A percentile compares a stretch with the other conserved stretches of the same genome.
phyloP scores from a whole-genome alignment of 2,888 invertebrate species.

The Hedychridium roseum region DNA sequence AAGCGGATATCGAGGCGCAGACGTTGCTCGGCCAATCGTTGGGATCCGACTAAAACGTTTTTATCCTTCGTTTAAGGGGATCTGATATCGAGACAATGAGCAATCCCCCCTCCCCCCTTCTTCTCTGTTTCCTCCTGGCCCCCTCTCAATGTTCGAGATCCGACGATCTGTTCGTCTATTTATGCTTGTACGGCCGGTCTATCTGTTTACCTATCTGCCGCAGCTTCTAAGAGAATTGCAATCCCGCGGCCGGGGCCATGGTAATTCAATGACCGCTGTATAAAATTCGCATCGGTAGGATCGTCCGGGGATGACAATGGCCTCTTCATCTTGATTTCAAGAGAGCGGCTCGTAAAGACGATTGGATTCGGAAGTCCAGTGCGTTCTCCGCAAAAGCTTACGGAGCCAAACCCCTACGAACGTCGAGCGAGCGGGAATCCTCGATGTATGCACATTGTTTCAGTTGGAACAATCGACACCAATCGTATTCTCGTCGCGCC shows the following conservation, averaged over 20 bases:
- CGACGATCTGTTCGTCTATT: slow-evolving; percentile 23
- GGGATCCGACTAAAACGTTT: slow-evolving; percentile 39
- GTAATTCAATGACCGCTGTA: slow-evolving; percentile 33
- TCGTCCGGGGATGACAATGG: slow-evolving; percentile 21
- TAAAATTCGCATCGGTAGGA: slow-evolving; percentile 31
- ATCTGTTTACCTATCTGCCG: slow-evolving; percentile 13
- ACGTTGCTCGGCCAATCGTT: slow-evolving; percentile 22
- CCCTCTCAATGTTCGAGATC: slow-evolving; percentile 19
- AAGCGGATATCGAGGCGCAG: slow-evolving; percentile 13
- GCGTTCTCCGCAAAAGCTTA: too few species aligned
- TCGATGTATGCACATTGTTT: slow-evolving; percentile 20
- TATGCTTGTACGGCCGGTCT: slow-evolving; percentile 3
- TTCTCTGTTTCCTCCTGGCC: slow-evolving; percentile 6
- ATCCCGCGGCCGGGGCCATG: slow-evolving; percentile 8
- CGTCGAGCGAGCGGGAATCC: too few species aligned
- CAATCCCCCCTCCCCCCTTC: slow-evolving; percentile 17
- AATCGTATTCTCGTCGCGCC: too few species aligned
- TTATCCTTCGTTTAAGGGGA: slow-evolving; percentile 43
- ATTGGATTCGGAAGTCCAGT: slow-evolving; percentile 25
- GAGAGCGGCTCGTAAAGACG: slow-evolving; percentile 26
- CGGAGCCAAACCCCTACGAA: neutral
- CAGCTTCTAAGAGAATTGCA: slow-evolving; percentile 19
- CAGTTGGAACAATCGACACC: too few species aligned
- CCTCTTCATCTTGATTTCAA: slow-evolving; percentile 15
- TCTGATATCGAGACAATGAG: slow-evolving; percentile 49